Base-by-base conservation (phyloP, 2,113 vertebrate genomes). In the Dipodomys stephensi region DNA sequence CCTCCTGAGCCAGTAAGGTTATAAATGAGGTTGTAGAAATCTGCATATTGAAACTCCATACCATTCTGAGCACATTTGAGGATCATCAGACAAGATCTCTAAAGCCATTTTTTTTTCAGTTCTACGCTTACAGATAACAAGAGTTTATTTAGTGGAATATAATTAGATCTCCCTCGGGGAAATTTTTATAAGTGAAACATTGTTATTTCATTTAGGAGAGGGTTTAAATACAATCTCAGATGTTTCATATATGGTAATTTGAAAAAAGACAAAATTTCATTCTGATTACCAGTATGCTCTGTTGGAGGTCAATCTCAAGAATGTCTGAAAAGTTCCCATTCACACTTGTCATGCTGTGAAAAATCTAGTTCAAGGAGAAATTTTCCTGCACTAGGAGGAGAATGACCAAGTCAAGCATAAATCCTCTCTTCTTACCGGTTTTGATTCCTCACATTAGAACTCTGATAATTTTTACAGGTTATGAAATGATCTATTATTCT, bases 361-460 rank as follows among this genome's bases (percentile, higher is more conserved):
- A 96, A 92, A 90, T 90, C 15, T 85, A 79, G 80, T 71, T 95
- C 35, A 84, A 94, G 46, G 25, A 62, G 83, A 93, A 57, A 2
- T 65, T 85, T 62, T 32, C 30, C n/a, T 86, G 15, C 4, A 30
- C 19, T 57, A 9, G 88, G 62, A 94, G 53, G 84, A 76, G 35
- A 74, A 93, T 94, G 68, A 67, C 73, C 77, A 89, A 74, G 28
- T 18, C 67, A 81, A 83, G 28, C 23, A 9, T 8, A 78, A 22
- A 62, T 46, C 16, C 25, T 81, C 10, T 46, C 0, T 39, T 87
- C 65, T 77, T 88, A 11, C 16, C 11, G 53, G 60, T 76, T 49
- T 73, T 23, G 0, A 4, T 44, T 93, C n/a, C 90, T 89, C 30
- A 15, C 16, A 83, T 62, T 91, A 79, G 78, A 62, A 73, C 4